phyloP scores from a whole-genome alignment of 2,888 invertebrate genomes.

The Copidosoma aretas region DNA sequence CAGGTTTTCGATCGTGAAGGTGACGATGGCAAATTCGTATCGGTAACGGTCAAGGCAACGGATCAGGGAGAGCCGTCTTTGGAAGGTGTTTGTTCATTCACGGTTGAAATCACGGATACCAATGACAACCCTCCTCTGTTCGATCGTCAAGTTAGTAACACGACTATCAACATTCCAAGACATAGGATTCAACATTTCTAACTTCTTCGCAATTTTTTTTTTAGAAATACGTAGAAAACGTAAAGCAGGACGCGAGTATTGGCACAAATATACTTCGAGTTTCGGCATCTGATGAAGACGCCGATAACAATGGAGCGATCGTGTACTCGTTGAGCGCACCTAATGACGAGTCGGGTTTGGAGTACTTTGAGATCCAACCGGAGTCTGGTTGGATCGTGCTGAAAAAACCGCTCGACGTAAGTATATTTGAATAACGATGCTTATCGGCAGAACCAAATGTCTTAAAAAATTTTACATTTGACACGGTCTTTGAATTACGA shows the following conservation, averaged over 20 bases:
- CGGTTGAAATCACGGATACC: constrained; percentile 95
- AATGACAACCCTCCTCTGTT: constrained; percentile 97
- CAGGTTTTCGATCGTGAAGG: constrained; percentile 94
- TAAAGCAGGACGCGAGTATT: constrained; percentile 95
- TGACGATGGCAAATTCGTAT: constrained; percentile 95
- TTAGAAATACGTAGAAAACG: constrained; percentile 96
- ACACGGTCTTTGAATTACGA: constrained; percentile 26
- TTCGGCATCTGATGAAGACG: constrained; percentile 96
- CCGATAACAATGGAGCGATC: constrained; percentile 95
- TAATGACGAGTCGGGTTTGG: constrained; percentile 82
- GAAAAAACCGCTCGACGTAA: constrained; percentile 95
- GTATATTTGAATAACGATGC: constrained; percentile 65
- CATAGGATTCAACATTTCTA: too few relatives aligned
- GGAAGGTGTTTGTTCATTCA: constrained; percentile 98
- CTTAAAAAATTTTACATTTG: constrained; percentile 13
- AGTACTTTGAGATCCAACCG: constrained; percentile 95
- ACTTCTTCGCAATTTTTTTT: constrained; percentile 46
- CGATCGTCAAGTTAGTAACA: constrained; percentile 82
- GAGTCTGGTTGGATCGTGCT: constrained; percentile 97
- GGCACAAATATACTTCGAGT: constrained; percentile 93
- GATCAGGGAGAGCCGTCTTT: constrained; percentile 98
- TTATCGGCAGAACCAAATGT: constrained; percentile 3
- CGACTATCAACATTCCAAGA: neutral
- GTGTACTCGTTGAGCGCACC: constrained; percentile 90
- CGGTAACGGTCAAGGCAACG: constrained; percentile 95